These are phyloP conservation scores for Sebastes iracundus DNA, from an alignment of 2,797 vertebrate species.

Conservation along the genomic window DNA sequence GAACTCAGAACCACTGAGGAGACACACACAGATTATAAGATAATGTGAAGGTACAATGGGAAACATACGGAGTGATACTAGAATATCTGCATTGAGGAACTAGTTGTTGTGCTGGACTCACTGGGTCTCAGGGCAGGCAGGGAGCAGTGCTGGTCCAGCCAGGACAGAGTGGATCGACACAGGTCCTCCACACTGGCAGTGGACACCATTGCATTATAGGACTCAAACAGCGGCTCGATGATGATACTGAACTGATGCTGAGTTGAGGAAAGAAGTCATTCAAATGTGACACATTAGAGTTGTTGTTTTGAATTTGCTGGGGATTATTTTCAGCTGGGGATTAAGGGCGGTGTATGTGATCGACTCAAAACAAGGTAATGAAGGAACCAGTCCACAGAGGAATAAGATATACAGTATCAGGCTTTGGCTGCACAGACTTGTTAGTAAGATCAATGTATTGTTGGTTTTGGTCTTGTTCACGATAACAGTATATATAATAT, in stretches of 20 bases:
- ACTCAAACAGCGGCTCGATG: slow-evolving; percentile 96
- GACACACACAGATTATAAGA: neutral
- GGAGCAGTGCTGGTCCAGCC: slow-evolving; percentile 97
- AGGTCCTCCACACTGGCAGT: slow-evolving; percentile 92
- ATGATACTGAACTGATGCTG: slow-evolving; percentile 92
- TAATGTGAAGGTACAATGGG: neutral
- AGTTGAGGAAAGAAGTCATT: slow-evolving; percentile 79
- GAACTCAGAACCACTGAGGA: slow-evolving; percentile 90
- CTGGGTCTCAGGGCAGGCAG: slow-evolving; percentile 92
- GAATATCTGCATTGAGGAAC: neutral
- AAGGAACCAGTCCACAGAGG: neutral
- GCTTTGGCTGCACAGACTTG: neutral
- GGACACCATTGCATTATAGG: slow-evolving; percentile 96
- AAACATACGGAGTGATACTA: neutral
- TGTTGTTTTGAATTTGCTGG: neutral
- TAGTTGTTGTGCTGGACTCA: slow-evolving; percentile 73
- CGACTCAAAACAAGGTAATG: neutral
- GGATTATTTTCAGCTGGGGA: neutral
- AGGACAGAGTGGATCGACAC: slow-evolving; percentile 91
- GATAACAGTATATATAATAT: neutral
- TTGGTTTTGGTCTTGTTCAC: neutral
- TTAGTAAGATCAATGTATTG: neutral
- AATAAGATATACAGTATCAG: neutral
- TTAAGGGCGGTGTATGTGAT: neutral
- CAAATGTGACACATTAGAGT: neutral